Percentiles rank a stretch among this genome's conserved stretches.
phyloP scores from a whole-genome alignment of 2,113 vertebrate genomes.

The Hepsetus odoe region DNA sequence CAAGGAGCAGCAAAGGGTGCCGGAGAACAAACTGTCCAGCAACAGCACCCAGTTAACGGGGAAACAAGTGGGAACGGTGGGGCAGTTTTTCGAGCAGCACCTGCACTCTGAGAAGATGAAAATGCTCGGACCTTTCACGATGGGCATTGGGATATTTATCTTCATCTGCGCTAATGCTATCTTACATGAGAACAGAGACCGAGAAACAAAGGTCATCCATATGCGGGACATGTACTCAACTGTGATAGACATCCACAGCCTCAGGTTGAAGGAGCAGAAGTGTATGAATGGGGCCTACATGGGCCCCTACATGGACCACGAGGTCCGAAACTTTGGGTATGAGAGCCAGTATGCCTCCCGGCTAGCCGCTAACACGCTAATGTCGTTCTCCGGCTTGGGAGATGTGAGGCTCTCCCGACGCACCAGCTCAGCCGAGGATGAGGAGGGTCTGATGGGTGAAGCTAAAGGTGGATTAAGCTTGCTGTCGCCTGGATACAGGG shows the following conservation, averaged over 20 bases:
- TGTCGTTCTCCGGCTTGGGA: slow-evolving; percentile 77
- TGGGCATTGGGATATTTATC: slow-evolving; percentile 99
- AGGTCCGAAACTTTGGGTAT: slow-evolving; percentile 68
- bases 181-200: slow-evolving; percentile 96
- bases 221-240: slow-evolving; percentile 99
- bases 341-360: slow-evolving; percentile 77
- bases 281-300: slow-evolving; percentile 76
- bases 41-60: slow-evolving; percentile 72
- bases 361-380: slow-evolving; percentile 80
- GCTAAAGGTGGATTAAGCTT: slow-evolving; percentile 73
- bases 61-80: slow-evolving; percentile 75
- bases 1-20: slow-evolving; percentile 70
- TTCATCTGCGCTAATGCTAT: slow-evolving; percentile 98
- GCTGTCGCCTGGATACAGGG: slow-evolving; percentile 83
- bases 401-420: slow-evolving; percentile 66
- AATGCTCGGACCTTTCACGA: slow-evolving; percentile 97
- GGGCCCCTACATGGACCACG: slow-evolving; percentile 72
- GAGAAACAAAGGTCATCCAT: slow-evolving; percentile 98
- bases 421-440: slow-evolving; percentile 82
- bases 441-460: slow-evolving; percentile 79
- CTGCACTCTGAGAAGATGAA: slow-evolving; percentile 96
- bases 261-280: slow-evolving; percentile 86
- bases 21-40: slow-evolving; percentile 61
- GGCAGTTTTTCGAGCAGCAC: slow-evolving; percentile 90
- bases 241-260: slow-evolving; percentile 94